These are phyloP conservation scores for Acrobasis suavella DNA, from an alignment of 2,888 invertebrate species.

Conservation along the genomic window DNA sequence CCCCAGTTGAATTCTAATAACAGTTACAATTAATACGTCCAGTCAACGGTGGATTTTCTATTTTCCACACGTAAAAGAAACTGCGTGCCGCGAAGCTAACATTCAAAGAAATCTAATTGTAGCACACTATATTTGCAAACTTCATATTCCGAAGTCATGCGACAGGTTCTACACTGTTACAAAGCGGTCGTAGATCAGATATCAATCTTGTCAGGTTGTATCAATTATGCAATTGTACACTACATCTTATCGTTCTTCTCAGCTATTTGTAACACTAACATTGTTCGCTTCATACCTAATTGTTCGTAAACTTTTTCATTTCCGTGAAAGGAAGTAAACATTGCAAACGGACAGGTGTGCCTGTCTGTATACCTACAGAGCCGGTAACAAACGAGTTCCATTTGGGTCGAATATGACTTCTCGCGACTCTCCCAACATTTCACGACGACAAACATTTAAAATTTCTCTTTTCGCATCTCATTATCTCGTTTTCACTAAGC, in stretches of 20 bases:
- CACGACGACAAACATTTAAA: constrained; percentile 76
- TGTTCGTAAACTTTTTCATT: constrained; percentile 29
- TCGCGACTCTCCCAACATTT: constrained; percentile 75
- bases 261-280: background rate
- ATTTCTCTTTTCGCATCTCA: constrained; percentile 82
- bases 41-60: constrained; percentile 82
- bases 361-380: constrained; percentile 28
- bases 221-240: constrained; percentile 4
- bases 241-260: background rate
- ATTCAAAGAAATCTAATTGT: constrained; percentile 73
- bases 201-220: background rate
- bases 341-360: constrained; percentile 42
- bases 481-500: constrained; percentile 77
- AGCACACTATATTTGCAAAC: constrained; percentile 38
- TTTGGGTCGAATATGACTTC: constrained; percentile 71
- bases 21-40: constrained; percentile 76
- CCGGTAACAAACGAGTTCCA: constrained; percentile 71
- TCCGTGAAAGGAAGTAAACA: constrained; percentile 49
- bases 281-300: background rate
- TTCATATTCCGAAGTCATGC: constrained; percentile 8
- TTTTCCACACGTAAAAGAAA: constrained; percentile 82
- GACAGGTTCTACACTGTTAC: background rate
- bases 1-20: constrained; percentile 75
- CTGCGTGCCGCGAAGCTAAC: constrained; percentile 64
- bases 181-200: constrained; percentile 7